Evolutionary conservation across 2,888 invertebrate species (phyloP).

Genomic region (Erebia aethiops): DNA sequence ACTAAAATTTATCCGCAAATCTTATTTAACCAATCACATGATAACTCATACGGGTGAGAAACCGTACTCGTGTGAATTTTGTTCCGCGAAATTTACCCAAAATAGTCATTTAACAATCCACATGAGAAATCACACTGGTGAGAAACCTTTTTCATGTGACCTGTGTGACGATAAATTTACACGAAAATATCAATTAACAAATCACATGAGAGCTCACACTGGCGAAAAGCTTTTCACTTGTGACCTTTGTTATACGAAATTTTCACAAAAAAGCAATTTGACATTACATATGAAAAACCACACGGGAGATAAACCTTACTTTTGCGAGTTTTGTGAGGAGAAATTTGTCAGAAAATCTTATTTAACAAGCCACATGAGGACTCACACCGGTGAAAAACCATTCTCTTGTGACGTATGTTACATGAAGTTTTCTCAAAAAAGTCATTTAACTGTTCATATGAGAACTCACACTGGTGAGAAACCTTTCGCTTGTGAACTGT

Average conservation of each 20-base stretch:
- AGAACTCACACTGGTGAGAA: neutral
- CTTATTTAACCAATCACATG: neutral
- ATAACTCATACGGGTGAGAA: neutral
- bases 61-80: neutral
- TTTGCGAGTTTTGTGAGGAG: neutral
- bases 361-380: neutral
- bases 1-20: neutral
- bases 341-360: neutral
- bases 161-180: neutral
- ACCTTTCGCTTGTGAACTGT: neutral
- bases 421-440: neutral
- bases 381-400: neutral
- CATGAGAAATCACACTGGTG: neutral
- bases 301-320: neutral
- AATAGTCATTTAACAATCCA: neutral
- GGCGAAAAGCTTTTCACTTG: slow-evolving; percentile 4
- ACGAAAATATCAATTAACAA: neutral
- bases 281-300: neutral
- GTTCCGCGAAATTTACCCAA: neutral
- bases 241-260: neutral
- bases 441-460: neutral
- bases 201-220: neutral
- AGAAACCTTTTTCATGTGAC: neutral
- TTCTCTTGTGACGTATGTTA: neutral
- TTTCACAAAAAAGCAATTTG: neutral